phyloP scores from a whole-genome alignment of 2,888 invertebrate genomes.

The Corbicula japonica region DNA sequence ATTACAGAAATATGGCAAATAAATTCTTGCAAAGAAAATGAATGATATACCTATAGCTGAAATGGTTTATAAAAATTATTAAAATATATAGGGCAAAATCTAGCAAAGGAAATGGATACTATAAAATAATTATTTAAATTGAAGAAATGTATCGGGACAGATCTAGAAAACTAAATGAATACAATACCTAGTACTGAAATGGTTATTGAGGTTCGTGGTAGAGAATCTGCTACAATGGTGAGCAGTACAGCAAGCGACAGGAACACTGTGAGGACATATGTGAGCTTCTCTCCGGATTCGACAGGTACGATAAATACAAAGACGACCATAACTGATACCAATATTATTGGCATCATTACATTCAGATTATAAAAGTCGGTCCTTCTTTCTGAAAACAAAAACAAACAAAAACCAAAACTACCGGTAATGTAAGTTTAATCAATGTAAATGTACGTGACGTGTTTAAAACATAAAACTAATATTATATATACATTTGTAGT shows the following conservation, averaged over 20 bases:
- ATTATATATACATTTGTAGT: too few relatives aligned
- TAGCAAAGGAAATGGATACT: too few relatives aligned
- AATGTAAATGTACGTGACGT: too few relatives aligned
- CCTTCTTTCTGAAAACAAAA: slow-evolving; percentile 53
- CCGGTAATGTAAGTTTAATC: too few relatives aligned
- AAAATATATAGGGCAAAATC: too few relatives aligned
- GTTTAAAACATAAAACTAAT: too few relatives aligned
- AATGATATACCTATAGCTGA: too few relatives aligned
- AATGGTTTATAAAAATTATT: too few relatives aligned
- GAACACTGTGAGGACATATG: slow-evolving; percentile 62
- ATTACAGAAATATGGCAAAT: too few relatives aligned
- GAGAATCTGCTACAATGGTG: slow-evolving; percentile 44
- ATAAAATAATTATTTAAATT: too few relatives aligned
- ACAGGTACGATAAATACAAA: slow-evolving; percentile 68
- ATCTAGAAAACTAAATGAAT: slow-evolving; percentile 32
- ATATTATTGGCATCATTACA: slow-evolving; percentile 61
- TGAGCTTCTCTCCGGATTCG: slow-evolving; percentile 67
- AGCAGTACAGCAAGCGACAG: slow-evolving; percentile 62
- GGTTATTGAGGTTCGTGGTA: slow-evolving; percentile 55
- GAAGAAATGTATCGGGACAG: background rate
- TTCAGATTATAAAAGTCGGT: slow-evolving; percentile 62
- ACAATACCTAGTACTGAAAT: slow-evolving; percentile 60
- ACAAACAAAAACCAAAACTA: too few relatives aligned
- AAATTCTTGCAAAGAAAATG: too few relatives aligned
- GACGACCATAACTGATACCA: slow-evolving; percentile 57